Conservation (phyloP, 2,888 invertebrate genomes). For the Drosophila lutescens region DNA sequence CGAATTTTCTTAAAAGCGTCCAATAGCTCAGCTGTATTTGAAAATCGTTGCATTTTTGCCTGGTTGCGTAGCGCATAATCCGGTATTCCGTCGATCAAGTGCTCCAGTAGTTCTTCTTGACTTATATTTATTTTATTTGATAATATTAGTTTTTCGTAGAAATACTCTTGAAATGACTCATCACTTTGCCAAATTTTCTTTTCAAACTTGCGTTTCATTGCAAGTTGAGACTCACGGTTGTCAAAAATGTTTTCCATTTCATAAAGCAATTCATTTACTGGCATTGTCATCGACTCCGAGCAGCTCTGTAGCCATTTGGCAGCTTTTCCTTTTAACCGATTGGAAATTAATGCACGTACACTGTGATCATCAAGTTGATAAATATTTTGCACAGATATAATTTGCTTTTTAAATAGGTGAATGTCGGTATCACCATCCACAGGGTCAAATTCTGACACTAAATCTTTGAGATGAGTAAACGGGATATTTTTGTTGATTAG, state of each 20-base stretch:
- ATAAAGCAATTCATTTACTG: no score
- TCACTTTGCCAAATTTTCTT: background rate
- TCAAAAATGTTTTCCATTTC: background rate
- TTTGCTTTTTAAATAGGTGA: background rate
- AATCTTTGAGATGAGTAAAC: background rate
- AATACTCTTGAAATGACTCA: background rate
- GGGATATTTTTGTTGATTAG: background rate
- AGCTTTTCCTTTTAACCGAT: no score
- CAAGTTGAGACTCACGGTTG: background rate
- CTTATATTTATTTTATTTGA: background rate
- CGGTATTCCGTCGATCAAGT: no score
- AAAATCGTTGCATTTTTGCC: no score
- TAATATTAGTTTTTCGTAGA: background rate
- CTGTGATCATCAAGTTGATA: background rate
- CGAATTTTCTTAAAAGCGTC: no score
- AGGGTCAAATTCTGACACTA: background rate
- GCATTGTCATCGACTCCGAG: no score
- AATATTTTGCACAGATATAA: background rate
- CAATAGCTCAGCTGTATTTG: no score
- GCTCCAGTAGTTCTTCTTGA: no score
- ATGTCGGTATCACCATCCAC: background rate
- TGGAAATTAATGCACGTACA: background rate
- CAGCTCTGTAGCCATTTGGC: no score
- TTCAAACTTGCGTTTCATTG: no score
- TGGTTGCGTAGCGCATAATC: no score